Evolutionary conservation across 2,113 vertebrate species (phyloP).

Genomic region (Aptenodytes forsteri): DNA sequence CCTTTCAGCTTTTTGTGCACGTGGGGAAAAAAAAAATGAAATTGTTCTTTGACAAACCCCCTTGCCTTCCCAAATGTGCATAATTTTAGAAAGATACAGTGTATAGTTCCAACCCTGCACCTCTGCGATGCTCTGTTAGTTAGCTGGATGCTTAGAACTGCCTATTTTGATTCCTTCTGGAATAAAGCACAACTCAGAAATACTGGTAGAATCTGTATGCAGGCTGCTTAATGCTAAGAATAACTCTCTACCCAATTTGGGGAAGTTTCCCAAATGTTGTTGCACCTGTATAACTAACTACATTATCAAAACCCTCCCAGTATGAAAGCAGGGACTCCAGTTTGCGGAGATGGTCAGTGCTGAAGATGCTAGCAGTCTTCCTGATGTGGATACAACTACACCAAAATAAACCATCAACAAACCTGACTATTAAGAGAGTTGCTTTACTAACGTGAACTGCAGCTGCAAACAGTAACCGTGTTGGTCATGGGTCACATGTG

Average conservation of each 20-base stretch:
- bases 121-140: neutral
- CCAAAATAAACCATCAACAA: neutral
- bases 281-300: neutral
- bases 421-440: neutral
- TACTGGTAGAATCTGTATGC: neutral
- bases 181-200: neutral
- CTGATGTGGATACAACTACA: neutral
- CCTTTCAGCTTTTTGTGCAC: neutral
- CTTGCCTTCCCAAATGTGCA: neutral
- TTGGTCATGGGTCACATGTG: fast-evolving
- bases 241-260: neutral
- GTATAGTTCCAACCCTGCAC: neutral
- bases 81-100: neutral
- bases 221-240: neutral
- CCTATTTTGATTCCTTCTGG: neutral
- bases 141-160: neutral
- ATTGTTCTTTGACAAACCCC: neutral
- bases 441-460: neutral
- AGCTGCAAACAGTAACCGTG: neutral
- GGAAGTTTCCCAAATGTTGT: neutral
- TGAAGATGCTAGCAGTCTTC: neutral
- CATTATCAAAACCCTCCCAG: neutral
- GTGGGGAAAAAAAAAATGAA: neutral
- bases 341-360: neutral
- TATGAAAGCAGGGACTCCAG: fast-evolving